These are phyloP conservation scores for Thaumetopoea pityocampa DNA, from an alignment of 1,140 invertebrate genomes.

Conservation along the genomic window DNA sequence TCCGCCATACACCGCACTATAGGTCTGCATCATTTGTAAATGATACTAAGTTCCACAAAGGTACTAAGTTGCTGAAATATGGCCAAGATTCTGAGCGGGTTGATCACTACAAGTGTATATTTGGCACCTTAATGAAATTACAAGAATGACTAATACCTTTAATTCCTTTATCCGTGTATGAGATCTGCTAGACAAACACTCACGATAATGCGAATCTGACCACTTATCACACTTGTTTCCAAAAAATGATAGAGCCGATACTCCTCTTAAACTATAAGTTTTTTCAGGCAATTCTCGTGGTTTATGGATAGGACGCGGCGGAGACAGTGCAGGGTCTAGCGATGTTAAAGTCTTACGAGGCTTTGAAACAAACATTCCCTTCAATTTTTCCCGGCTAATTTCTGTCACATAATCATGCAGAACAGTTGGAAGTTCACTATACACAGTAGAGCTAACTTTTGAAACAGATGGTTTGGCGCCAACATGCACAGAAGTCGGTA, in stretches of 20 bases:
- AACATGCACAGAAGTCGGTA: slow-evolving; percentile 29
- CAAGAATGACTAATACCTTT: slow-evolving; percentile 34
- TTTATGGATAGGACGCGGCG: slow-evolving; percentile 20
- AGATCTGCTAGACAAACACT: slow-evolving; percentile 52
- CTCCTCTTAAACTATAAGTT: slow-evolving; percentile 17
- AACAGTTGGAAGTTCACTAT: slow-evolving; percentile 51
- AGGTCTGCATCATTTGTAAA: no score
- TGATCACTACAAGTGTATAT: no score
- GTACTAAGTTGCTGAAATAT: no score
- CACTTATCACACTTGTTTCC: slow-evolving; percentile 20
- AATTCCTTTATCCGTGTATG: slow-evolving; percentile 53
- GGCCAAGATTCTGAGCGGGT: no score
- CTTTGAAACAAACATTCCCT: slow-evolving; percentile 35
- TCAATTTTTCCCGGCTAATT: slow-evolving; percentile 24
- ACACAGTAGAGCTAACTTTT: slow-evolving; percentile 38
- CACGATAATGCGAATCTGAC: slow-evolving; percentile 36
- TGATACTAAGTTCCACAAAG: no score
- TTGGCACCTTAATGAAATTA: no score
- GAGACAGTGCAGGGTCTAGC: slow-evolving; percentile 36
- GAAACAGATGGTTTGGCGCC: slow-evolving; percentile 56
- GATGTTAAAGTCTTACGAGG: slow-evolving; percentile 53
- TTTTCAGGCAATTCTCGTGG: slow-evolving; percentile 10
- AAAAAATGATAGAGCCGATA: slow-evolving; percentile 39
- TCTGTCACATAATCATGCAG: slow-evolving; percentile 50
- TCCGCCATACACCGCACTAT: no score